A percentile compares a stretch with the other conserved stretches of the same genome.
Conservation (phyloP, 2,888 invertebrate genomes). For the Acrobasis consociella region DNA sequence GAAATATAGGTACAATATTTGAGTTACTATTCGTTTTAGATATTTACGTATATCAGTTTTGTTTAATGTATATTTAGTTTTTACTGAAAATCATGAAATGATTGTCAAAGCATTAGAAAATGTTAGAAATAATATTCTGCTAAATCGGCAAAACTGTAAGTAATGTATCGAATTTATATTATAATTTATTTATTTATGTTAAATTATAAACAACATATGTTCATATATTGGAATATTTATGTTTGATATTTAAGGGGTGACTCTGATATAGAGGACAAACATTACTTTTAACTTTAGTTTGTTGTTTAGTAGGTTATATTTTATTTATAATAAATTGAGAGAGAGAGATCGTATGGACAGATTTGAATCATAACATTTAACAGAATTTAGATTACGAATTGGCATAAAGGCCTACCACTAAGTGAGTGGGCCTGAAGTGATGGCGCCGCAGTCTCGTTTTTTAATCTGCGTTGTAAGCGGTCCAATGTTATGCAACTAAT, state of each 20-base stretch:
- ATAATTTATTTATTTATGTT: no score
- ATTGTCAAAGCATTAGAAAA: neutral
- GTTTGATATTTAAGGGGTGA: neutral
- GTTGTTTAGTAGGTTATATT: neutral
- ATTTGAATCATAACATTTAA: no score
- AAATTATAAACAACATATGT: neutral
- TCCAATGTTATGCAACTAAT: no score
- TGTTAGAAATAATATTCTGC: neutral
- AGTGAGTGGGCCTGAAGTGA: no score
- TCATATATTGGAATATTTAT: neutral
- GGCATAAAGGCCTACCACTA: no score
- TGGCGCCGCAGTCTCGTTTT: no score
- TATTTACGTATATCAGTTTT: neutral
- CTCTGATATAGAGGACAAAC: neutral
- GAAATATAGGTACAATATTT: slow-evolving; percentile 15
- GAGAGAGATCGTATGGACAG: no score
- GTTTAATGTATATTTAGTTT: neutral
- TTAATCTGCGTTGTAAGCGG: no score
- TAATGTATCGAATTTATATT: neutral
- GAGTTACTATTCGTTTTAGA: slow-evolving; percentile 18
- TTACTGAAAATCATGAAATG: slow-evolving; percentile 2
- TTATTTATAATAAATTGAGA: no score
- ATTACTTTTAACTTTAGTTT: neutral
- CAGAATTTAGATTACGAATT: no score
- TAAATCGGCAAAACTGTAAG: neutral